Evolutionary conservation across 2,888 invertebrate genomes (phyloP), one percentile per base, ranked within the genome.

Genomic region (Mimumesa dahlbomi): DNA sequence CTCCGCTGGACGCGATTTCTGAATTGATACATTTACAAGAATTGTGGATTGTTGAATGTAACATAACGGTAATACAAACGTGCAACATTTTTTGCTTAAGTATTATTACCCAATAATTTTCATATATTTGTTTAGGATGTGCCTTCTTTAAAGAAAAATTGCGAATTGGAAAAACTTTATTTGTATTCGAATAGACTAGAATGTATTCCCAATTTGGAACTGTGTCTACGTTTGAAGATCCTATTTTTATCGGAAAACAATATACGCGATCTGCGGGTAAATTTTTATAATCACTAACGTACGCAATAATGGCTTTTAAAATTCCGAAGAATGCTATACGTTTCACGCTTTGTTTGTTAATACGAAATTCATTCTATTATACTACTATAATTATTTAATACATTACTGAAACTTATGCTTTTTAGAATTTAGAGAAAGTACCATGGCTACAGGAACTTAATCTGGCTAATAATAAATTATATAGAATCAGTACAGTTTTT

Each of bases 11-110:
- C 9, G 74, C 53, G 1, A 50, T 83, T 22, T 64, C 75, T 4
- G 54, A 75, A 61, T 70, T 83, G 18, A 59, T 46, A 34, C 48
- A 81, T 29, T 64, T 83, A n/a, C 66, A 69, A 14, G 82, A 83
- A 70, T 56, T 83, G 38, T 83, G 82, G 82, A 61, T 83, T 2
- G 76, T 81, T 13, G 82, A 83, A 53, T 83, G 82, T 54, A 58
- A 63, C 13, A 38, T 83, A 7, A 70, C 73, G 70, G 82, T 82
- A 73, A 53, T 11, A 36, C 11, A 25, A 38, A n/a, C n/a, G n/a
- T n/a, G n/a, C n/a, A n/a, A n/a, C n/a, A n/a, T n/a, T n/a, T n/a
- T n/a, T n/a, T n/a, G n/a, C n/a, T n/a, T n/a, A n/a, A n/a, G n/a
- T n/a, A n/a, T n/a, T n/a, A n/a, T n/a, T n/a, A n/a, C n/a, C n/a